Percentiles rank a stretch among this genome's conserved stretches.
Conservation (phyloP, 2,888 invertebrate genomes). For the Drosophila fungiperda region DNA sequence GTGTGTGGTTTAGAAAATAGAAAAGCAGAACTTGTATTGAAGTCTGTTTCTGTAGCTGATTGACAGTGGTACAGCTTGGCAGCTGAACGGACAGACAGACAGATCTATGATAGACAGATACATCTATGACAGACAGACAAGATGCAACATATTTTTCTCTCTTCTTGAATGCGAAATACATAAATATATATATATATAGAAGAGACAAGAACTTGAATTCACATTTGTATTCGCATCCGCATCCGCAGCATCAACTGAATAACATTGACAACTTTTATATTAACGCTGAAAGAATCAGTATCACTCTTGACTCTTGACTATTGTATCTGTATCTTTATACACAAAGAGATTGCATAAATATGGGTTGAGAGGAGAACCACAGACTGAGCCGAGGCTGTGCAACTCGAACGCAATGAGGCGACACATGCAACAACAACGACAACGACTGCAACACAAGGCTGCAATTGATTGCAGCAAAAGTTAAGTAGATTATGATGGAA, state of each 20-base stretch:
- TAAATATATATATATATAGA: neutral
- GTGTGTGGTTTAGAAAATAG: conserved; percentile 24
- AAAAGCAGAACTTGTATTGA: conserved; percentile 51
- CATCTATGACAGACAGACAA: neutral
- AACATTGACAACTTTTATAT: conserved; percentile 76
- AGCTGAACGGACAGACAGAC: conserved; percentile 17
- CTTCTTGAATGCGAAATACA: conserved; percentile 18
- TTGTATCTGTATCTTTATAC: conserved; percentile 44
- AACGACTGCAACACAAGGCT: conserved; percentile 47
- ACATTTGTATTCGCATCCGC: conserved; percentile 55
- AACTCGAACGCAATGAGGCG: conserved; percentile 73
- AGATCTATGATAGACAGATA: conserved; percentile 15
- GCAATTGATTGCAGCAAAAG: conserved; percentile 81
- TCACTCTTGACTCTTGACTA: conserved; percentile 38
- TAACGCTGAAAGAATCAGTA: conserved; percentile 62
- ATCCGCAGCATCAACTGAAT: conserved; percentile 36
- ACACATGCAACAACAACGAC: conserved; percentile 31
- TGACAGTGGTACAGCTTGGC: conserved; percentile 56
- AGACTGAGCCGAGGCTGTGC: conserved; percentile 61
- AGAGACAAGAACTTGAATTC: conserved; percentile 62
- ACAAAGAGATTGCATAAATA: conserved; percentile 66
- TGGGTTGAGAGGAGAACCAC: conserved; percentile 21
- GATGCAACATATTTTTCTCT: conserved; percentile 26
- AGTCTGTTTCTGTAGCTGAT: conserved; percentile 43
- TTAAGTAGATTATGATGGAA: conserved; percentile 81